Evolutionary conservation across 2,888 invertebrate genomes (phyloP).

Genomic region (Serripes groenlandicus): DNA sequence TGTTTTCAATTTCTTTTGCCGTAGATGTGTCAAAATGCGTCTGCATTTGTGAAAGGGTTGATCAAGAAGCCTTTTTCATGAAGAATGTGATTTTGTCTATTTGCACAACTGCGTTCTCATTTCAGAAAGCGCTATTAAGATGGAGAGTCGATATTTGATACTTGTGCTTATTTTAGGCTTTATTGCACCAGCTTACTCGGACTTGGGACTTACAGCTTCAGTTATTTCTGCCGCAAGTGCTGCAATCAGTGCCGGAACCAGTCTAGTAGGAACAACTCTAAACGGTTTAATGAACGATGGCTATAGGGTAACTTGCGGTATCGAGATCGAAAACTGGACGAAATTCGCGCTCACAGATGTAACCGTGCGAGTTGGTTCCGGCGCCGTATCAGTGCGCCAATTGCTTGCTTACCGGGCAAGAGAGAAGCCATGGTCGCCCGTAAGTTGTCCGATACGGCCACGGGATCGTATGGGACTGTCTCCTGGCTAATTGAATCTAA

Average conservation of each 20-base stretch:
- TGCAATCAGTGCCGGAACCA: no score
- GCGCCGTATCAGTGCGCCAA: no score
- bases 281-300: neutral
- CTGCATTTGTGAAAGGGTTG: neutral
- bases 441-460: neutral
- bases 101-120: neutral
- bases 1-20: no score
- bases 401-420: no score
- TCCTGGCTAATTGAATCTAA: no score
- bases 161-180: no score
- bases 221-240: neutral
- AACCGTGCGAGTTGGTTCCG: no score
- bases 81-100: no score
- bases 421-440: neutral
- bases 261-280: neutral
- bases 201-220: neutral
- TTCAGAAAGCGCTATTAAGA: neutral
- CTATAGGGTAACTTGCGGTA: neutral
- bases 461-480: neutral
- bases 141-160: no score
- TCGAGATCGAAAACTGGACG: no score
- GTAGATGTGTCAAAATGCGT: no score
- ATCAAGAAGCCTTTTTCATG: neutral
- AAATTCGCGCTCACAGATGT: no score
- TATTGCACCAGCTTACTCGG: neutral